These are phyloP conservation scores for Sebastes elongatus DNA, from an alignment of 2,797 vertebrate genomes.

Conservation along the genomic window DNA sequence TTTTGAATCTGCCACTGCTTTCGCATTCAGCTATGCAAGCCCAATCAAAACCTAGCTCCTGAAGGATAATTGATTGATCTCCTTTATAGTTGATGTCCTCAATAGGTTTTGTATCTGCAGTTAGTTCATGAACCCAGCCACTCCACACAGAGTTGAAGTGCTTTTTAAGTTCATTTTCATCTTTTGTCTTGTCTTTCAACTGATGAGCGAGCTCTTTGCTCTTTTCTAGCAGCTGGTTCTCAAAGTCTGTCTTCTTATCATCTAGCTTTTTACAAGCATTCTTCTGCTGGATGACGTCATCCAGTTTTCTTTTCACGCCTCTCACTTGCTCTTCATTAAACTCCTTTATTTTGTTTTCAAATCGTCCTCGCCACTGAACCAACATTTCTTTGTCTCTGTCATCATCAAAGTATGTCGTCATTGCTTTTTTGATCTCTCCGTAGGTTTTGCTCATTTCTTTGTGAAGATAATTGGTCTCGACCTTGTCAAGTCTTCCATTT, in stretches of 20 bases:
- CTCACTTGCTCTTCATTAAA: slow-evolving; percentile 15
- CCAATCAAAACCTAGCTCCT: not conserved
- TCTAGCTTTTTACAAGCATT: slow-evolving; percentile 26
- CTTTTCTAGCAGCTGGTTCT: not conserved
- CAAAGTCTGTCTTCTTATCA: slow-evolving; percentile 6
- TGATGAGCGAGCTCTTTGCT: slow-evolving; percentile 37
- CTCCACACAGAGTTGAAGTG: slow-evolving; percentile 24
- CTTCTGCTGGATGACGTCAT: slow-evolving; percentile 43
- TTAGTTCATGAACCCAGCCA: not conserved
- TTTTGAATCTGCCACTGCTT: not conserved
- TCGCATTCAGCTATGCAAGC: not conserved
- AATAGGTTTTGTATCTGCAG: not conserved
- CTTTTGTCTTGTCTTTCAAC: not conserved
- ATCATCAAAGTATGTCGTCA: slow-evolving; percentile 26
- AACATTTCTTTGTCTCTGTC: slow-evolving; percentile 23
- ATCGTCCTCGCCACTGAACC: slow-evolving; percentile 32
- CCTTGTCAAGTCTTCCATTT: slow-evolving; percentile 6
- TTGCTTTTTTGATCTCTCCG: not conserved
- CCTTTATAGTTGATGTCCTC: not conserved
- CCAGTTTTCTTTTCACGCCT: slow-evolving; percentile 27
- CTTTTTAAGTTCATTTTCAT: not conserved
- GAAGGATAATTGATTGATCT: not conserved
- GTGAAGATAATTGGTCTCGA: not conserved
- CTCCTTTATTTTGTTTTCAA: slow-evolving; percentile 37
- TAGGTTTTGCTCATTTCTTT: not conserved